These are phyloP conservation scores for Spilogale gracilis DNA, from an alignment of 2,113 vertebrate genomes.

Conservation along the genomic window DNA sequence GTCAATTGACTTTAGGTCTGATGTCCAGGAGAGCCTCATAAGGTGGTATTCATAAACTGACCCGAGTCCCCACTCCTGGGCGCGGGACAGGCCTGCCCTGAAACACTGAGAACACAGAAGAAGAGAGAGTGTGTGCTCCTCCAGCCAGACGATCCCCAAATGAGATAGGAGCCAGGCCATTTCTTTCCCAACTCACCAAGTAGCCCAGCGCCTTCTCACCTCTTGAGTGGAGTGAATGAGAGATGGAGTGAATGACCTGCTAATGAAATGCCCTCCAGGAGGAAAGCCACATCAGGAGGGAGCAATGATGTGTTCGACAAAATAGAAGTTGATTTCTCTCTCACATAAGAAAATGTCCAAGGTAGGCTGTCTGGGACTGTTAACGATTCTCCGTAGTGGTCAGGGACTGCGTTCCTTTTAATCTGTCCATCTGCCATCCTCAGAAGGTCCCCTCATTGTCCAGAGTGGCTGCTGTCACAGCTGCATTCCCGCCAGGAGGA, in stretches of 20 bases:
- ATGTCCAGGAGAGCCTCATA: not conserved
- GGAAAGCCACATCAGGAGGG: not conserved
- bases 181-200: not conserved
- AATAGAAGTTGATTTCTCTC: not conserved
- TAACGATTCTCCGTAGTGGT: not conserved
- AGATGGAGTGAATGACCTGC: not conserved
- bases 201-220: not conserved
- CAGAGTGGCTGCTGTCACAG: not conserved
- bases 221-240: not conserved
- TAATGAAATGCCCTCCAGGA: not conserved
- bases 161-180: not conserved
- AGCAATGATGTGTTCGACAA: not conserved
- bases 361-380: not conserved
- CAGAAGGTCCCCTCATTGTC: not conserved
- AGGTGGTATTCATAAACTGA: not conserved
- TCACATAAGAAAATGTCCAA: not conserved
- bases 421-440: not conserved
- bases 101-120: not conserved
- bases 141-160: not conserved
- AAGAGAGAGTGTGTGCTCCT: not conserved
- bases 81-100: too few species aligned
- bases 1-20: not conserved
- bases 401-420: not conserved
- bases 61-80: not conserved
- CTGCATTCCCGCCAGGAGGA: not conserved